Base-by-base conservation (phyloP, 2,888 invertebrate genomes). In the Pyrrhia umbra region DNA sequence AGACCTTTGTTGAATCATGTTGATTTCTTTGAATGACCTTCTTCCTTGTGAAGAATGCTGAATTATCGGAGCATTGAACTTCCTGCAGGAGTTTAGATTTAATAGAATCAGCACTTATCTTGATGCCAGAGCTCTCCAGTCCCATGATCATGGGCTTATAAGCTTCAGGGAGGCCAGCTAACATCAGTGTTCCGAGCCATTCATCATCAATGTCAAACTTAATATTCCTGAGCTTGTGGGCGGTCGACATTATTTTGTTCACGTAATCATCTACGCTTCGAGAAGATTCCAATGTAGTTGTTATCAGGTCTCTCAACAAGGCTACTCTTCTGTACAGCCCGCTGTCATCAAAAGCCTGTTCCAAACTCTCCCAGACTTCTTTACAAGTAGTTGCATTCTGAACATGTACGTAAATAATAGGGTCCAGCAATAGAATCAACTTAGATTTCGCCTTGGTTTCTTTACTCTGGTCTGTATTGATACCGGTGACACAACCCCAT, bases 61-160 rank as follows among this genome's bases (percentile, higher is more conserved):
- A 16, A 16, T 25, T 50, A 2, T 60, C 56, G 20, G 50, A 20
- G 4, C 20, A 34, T 18, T 45, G 59, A 4, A 54, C 43, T 15
- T 47, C 59, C 30, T 56, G 66, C 18, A 78, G 8, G 0, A 77
- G 18, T 27, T 80, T 78, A n/a, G 68, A 55, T 42, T 80, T 75
- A 0, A 80, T 56, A 0, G 30, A 54, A 27, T 77, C 73, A 2
- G 74, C 54, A 30, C 30, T 63, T 6, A 77, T 75, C 18, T 54
- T 63, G 0, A 64, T 42, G 6, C 68, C 65, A 0, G 68, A 78
- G 20, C 58, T 77, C 6, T 75, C 72, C 2, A 79, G 13, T 0
- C 39, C 71, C 67, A 74, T 72, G 6, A 55, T 59, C 55, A 60
- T 60, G 0, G 66, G 71, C 15, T 61, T 63, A 39, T 73, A 71